phyloP scores from a whole-genome alignment of 2,888 invertebrate species.

The Lasius platythorax region DNA sequence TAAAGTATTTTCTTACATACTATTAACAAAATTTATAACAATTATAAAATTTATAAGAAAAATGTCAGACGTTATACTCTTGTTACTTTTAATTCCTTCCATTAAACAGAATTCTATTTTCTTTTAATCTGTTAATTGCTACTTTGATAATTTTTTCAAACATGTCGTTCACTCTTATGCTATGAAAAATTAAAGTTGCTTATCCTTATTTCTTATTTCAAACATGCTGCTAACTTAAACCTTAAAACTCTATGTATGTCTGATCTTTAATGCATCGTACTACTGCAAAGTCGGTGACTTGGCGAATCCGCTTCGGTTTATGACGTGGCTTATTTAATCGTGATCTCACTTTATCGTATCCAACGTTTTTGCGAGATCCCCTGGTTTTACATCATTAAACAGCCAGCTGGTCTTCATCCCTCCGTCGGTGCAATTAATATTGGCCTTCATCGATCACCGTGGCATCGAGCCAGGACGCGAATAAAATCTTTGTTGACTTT shows the following conservation, averaged over 20 bases:
- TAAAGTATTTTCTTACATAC: neutral
- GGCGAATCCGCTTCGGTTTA: neutral
- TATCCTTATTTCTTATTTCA: neutral
- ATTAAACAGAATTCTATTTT: conserved; percentile 14
- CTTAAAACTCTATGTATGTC: neutral
- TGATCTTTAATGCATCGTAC: neutral
- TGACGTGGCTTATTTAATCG: conserved; percentile 2
- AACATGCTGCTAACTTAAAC: neutral
- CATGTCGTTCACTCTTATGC: neutral
- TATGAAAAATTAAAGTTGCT: neutral
- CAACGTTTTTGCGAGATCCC: neutral
- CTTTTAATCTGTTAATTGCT: conserved; percentile 3
- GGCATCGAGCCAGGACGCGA: conserved; percentile 27
- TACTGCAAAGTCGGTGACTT: neutral
- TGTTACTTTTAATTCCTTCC: neutral
- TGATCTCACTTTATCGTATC: conserved; percentile 8
- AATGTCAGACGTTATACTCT: neutral
- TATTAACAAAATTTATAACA: neutral
- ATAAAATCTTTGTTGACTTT: conserved; percentile 44
- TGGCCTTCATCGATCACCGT: conserved; percentile 40
- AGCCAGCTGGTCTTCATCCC: conserved; percentile 5
- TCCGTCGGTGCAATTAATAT: conserved; percentile 36
- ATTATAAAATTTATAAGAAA: neutral
- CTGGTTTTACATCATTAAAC: conserved; percentile 43
- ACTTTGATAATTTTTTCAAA: neutral